Evolutionary conservation across 2,888 invertebrate genomes (phyloP).

Genomic region (Venusia cambrica): DNA sequence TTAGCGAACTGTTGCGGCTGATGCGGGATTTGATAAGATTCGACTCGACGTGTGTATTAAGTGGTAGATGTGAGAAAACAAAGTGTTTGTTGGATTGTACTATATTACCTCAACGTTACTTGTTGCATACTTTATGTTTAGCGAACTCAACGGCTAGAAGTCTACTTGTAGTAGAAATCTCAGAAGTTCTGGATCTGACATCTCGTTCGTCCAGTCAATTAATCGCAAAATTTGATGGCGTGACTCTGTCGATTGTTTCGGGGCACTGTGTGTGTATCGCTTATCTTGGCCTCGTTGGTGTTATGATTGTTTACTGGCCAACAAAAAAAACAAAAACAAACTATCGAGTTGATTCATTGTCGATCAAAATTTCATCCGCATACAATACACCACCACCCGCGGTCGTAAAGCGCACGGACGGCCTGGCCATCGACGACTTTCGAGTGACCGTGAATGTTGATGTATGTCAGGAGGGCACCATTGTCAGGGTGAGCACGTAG

Average conservation of each 20-base stretch:
- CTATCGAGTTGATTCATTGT: no score
- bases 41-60: conserved; percentile 20
- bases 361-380: conserved; percentile 15
- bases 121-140: no score
- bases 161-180: no score
- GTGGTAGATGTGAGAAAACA: conserved; percentile 20
- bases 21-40: conserved; percentile 54
- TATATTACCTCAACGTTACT: conserved; percentile 2
- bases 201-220: no score
- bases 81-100: conserved; percentile 9
- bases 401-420: conserved; percentile 26
- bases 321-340: no score
- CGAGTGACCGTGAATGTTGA: conserved; percentile 53
- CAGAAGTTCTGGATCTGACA: no score
- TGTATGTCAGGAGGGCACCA: conserved; percentile 60
- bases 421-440: conserved; percentile 46
- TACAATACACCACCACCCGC: conserved; percentile 18
- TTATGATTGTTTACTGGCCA: neutral
- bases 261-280: no score
- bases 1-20: conserved; percentile 64
- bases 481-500: conserved; percentile 59
- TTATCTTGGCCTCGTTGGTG: no score
- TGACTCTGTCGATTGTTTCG: no score
- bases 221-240: no score
- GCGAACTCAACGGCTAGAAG: no score